A percentile compares a stretch with the other conserved stretches of the same genome.
These are phyloP conservation scores for Okapia johnstoni DNA, from an alignment of 2,113 vertebrate species.

Conservation along the genomic window DNA sequence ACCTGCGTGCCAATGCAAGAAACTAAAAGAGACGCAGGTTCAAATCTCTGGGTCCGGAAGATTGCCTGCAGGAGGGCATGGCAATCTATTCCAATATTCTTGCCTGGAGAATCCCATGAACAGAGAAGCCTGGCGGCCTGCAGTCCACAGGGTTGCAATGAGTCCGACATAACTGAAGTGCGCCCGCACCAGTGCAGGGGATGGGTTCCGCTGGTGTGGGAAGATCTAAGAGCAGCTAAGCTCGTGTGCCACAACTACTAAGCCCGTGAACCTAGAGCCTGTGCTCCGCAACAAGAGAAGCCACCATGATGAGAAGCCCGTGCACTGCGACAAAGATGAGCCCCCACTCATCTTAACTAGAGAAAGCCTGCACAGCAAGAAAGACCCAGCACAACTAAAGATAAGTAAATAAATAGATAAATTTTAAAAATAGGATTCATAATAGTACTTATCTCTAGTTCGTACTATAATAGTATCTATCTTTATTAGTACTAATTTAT, in stretches of 20 bases:
- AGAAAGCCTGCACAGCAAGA: neutral
- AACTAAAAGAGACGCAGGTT: neutral
- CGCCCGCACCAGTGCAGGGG: neutral
- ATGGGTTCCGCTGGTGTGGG: neutral
- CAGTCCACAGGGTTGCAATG: neutral
- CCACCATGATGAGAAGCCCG: rapidly evolving
- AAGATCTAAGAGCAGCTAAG: neutral
- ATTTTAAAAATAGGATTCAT: neutral
- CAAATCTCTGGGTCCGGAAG: neutral
- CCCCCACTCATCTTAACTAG: neutral
- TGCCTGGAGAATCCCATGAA: neutral
- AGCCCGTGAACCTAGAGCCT: neutral
- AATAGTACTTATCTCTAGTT: neutral
- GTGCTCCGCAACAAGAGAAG: neutral
- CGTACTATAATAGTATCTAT: neutral
- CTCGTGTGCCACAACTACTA: neutral
- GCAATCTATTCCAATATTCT: neutral
- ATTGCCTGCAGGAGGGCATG: neutral
- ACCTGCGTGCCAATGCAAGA: neutral
- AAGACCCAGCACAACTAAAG: neutral
- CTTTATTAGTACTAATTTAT: neutral
- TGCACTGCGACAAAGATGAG: rapidly evolving
- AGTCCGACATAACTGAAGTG: neutral
- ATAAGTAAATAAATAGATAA: neutral
- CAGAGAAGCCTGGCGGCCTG: neutral